phyloP scores from a whole-genome alignment of 2,113 vertebrate genomes.

The Cavia porcellus region DNA sequence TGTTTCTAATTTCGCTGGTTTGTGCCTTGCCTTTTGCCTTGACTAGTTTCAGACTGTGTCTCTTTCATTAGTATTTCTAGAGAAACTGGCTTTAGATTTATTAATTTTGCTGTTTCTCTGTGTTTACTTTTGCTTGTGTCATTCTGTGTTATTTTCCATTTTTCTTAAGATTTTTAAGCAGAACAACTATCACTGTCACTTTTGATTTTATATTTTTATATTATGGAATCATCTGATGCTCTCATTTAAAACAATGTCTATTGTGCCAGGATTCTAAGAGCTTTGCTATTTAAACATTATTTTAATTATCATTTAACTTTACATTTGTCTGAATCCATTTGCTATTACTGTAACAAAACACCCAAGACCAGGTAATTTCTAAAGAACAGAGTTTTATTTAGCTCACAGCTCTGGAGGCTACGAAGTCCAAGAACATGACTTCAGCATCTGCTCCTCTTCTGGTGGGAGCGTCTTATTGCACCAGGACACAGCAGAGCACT shows the following conservation, averaged over 20 bases:
- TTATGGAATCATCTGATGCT: neutral
- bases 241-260: conserved; percentile 39
- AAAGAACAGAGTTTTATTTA: neutral
- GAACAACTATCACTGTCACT: neutral
- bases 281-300: conserved; percentile 51
- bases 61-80: conserved; percentile 32
- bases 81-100: conserved; percentile 3
- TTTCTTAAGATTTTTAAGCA: conserved; percentile 1
- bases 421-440: neutral
- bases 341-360: neutral
- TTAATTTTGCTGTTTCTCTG: conserved; percentile 53
- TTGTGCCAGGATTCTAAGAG: neutral
- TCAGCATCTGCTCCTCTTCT: neutral
- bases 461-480: neutral
- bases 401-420: neutral
- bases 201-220: conserved; percentile 29
- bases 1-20: conserved; percentile 38
- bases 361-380: neutral
- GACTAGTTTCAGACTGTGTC: conserved; percentile 24
- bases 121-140: conserved; percentile 43
- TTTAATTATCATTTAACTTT: conserved; percentile 42
- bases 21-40: conserved; percentile 29
- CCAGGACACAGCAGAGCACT: neutral
- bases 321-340: neutral
- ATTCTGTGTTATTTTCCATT: neutral